phyloP scores from a whole-genome alignment of 2,888 invertebrate genomes.

The Quadroppia sp. region DNA sequence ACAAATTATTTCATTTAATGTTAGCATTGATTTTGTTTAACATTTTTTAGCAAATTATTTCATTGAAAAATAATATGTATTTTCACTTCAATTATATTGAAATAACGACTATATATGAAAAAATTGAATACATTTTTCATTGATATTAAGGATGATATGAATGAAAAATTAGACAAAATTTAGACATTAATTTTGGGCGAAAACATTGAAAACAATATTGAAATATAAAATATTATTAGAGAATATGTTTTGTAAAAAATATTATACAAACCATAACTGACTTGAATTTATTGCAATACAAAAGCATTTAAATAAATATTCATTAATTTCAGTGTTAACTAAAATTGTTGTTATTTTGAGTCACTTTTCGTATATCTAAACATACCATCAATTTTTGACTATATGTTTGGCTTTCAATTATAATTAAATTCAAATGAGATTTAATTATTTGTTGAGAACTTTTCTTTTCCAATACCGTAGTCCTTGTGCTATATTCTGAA shows the following conservation, averaged over 20 bases:
- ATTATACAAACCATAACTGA: too few relatives aligned
- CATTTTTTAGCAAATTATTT: neutral
- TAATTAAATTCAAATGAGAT: constrained; percentile 7
- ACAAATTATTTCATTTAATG: neutral
- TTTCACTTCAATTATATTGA: neutral
- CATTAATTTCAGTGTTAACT: too few relatives aligned
- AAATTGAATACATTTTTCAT: neutral
- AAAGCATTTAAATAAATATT: too few relatives aligned
- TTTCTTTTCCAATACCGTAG: neutral
- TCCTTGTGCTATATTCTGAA: constrained; percentile 21
- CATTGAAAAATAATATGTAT: neutral
- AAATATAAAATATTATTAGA: too few relatives aligned
- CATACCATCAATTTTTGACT: too few relatives aligned
- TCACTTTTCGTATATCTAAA: too few relatives aligned
- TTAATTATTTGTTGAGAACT: neutral
- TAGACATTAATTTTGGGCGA: neutral
- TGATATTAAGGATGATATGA: neutral
- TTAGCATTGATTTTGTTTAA: neutral
- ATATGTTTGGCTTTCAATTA: neutral
- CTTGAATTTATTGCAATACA: too few relatives aligned
- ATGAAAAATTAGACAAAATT: neutral
- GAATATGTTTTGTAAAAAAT: too few relatives aligned
- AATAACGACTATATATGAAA: neutral
- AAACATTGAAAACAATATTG: neutral
- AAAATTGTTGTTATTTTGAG: too few relatives aligned